Conservation (phyloP, 1,140 invertebrate species). For the Scylla paramamosain region DNA sequence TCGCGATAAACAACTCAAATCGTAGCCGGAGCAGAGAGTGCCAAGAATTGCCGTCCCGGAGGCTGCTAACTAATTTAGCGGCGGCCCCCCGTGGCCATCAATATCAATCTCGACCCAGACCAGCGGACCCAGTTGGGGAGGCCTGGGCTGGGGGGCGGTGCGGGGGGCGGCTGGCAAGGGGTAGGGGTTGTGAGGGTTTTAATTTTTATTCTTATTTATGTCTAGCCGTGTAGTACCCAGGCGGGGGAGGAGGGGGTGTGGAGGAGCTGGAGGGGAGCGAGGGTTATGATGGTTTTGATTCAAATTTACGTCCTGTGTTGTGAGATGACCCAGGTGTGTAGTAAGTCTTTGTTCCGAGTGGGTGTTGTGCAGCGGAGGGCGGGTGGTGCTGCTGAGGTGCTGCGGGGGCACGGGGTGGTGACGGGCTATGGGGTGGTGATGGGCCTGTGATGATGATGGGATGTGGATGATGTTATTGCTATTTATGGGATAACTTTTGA, state of each 20-base stretch:
- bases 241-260: neutral
- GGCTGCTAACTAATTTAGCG: constrained; percentile 56
- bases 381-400: too few species aligned
- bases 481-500: too few species aligned
- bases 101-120: constrained; percentile 47
- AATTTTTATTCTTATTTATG: constrained; percentile 25
- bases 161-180: neutral
- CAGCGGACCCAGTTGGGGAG: neutral
- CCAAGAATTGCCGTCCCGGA: constrained; percentile 48
- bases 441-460: neutral
- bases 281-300: too few species aligned
- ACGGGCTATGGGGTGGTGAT: neutral
- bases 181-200: neutral
- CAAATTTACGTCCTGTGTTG: too few species aligned
- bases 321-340: too few species aligned
- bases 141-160: neutral
- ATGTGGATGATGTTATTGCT: too few species aligned
- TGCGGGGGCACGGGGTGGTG: neutral
- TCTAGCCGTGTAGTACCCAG: neutral
- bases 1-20: constrained; percentile 47
- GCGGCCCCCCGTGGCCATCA: constrained; percentile 42
- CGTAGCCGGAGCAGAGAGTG: constrained; percentile 43
- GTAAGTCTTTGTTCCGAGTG: too few species aligned
- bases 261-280: neutral
- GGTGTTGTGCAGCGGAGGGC: too few species aligned